These are phyloP conservation scores for Aphaenogaster ashmeadi DNA, from an alignment of 1,140 invertebrate species.

Conservation along the genomic window DNA sequence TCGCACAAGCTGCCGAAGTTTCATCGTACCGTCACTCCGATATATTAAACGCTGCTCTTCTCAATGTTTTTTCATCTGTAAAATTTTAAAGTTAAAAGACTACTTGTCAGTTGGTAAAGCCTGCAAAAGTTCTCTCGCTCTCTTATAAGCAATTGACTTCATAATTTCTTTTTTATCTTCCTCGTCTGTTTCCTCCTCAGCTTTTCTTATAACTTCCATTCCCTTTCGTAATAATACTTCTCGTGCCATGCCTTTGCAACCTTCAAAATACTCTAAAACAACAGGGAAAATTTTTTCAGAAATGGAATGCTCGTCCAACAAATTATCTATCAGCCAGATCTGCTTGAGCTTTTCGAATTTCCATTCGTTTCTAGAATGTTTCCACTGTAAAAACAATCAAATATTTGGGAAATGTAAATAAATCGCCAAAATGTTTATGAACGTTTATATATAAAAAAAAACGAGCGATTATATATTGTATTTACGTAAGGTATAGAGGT, in stretches of 20 bases:
- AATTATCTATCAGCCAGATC: constrained; percentile 91
- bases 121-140: constrained; percentile 88
- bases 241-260: constrained; percentile 89
- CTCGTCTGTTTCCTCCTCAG: constrained; percentile 88
- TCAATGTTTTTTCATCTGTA: constrained; percentile 42
- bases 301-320: constrained; percentile 89
- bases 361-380: constrained; percentile 90
- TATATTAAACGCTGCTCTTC: neutral
- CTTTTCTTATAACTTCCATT: constrained; percentile 89
- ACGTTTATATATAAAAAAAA: constrained; percentile 27
- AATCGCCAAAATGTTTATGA: neutral
- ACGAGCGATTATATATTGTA: neutral
- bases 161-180: constrained; percentile 79
- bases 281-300: constrained; percentile 89
- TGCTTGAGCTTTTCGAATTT: constrained; percentile 93
- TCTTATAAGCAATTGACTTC: constrained; percentile 85
- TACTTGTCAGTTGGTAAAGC: constrained; percentile 81
- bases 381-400: constrained; percentile 88
- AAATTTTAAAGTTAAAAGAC: constrained; percentile 56
- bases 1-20: neutral
- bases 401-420: constrained; percentile 26
- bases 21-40: too few species aligned
- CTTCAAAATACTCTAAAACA: constrained; percentile 91
- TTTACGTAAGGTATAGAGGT: too few species aligned
- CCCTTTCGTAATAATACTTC: constrained; percentile 89